phyloP scores from a whole-genome alignment of 2,797 vertebrate genomes.

The Garrulus glandarius region DNA sequence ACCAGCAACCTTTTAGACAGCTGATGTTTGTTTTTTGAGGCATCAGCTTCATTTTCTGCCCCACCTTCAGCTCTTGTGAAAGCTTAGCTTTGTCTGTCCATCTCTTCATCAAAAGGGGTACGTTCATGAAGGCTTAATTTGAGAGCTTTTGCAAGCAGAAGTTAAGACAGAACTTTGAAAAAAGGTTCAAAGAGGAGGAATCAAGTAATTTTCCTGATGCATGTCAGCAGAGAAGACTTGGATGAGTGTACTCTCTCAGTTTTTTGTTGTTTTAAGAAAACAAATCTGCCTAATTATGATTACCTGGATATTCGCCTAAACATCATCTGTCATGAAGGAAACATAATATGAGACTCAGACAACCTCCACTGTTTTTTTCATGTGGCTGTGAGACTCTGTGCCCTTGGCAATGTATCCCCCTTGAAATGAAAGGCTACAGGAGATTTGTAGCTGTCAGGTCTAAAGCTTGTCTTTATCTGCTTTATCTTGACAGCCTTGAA shows the following conservation, averaged over 20 bases:
- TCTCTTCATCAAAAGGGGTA: not conserved
- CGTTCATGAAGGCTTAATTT: not conserved
- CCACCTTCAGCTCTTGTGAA: not conserved
- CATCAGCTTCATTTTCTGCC: not conserved
- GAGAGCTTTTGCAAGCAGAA: not conserved
- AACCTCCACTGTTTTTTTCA: conserved; percentile 33
- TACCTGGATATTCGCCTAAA: conserved; percentile 59
- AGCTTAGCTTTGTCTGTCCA: not conserved
- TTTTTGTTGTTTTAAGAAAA: conserved; percentile 7
- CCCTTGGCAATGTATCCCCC: not conserved
- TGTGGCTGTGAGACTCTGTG: not conserved
- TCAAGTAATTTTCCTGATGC: conserved; percentile 22
- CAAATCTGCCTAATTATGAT: conserved; percentile 18
- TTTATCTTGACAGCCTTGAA: conserved; percentile 43
- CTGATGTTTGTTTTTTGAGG: conserved; percentile 22
- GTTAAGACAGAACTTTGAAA: not conserved
- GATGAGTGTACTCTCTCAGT: not conserved
- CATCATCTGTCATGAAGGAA: conserved; percentile 23
- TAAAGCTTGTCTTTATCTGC: conserved; percentile 46
- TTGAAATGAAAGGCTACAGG: conserved; percentile 32
- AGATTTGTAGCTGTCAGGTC: conserved; percentile 53
- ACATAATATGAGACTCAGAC: conserved; percentile 20
- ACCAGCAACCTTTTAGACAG: not conserved
- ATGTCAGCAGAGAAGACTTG: conserved; percentile 20
- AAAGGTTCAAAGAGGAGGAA: conserved; percentile 52